Evolutionary conservation across 2,888 invertebrate species (phyloP).

Genomic region (Camponotus fellah): DNA sequence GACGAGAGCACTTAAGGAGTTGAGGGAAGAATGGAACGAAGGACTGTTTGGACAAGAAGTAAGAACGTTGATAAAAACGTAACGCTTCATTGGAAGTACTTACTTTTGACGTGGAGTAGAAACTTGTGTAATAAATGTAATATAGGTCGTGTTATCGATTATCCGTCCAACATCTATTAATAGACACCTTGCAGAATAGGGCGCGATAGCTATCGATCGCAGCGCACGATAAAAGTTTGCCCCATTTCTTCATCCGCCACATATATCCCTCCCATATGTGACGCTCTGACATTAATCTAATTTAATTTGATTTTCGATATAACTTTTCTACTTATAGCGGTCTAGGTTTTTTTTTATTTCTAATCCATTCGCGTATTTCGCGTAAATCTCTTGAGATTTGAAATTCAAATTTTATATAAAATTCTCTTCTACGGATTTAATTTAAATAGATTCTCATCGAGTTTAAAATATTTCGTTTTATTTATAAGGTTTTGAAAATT

Average conservation of each 20-base stretch:
- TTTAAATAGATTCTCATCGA: neutral
- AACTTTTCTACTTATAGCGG: neutral
- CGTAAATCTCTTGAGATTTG: neutral
- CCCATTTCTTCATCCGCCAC: constrained; percentile 25
- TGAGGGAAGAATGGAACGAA: constrained; percentile 5
- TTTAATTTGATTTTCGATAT: neutral
- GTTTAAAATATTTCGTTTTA: neutral
- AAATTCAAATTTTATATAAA: neutral
- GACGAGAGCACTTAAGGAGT: constrained; percentile 34
- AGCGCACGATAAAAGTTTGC: constrained; percentile 26
- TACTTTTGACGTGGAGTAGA: constrained; percentile 39
- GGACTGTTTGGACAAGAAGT: constrained; percentile 31
- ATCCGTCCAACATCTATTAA: constrained; percentile 40
- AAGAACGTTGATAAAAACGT: constrained; percentile 16
- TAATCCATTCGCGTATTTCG: neutral
- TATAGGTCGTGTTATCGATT: constrained; percentile 53
- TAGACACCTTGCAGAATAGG: constrained; percentile 46
- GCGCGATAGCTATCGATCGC: constrained; percentile 38
- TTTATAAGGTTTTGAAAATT: neutral
- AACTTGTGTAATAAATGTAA: constrained; percentile 50
- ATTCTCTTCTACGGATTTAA: neutral
- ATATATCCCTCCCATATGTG: neutral
- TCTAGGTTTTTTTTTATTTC: neutral
- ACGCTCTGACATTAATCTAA: neutral
- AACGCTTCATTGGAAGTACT: neutral